Percentiles rank a stretch among this genome's conserved stretches.
Evolutionary conservation across 2,888 invertebrate species (phyloP).

Genomic region (Labia minor): DNA sequence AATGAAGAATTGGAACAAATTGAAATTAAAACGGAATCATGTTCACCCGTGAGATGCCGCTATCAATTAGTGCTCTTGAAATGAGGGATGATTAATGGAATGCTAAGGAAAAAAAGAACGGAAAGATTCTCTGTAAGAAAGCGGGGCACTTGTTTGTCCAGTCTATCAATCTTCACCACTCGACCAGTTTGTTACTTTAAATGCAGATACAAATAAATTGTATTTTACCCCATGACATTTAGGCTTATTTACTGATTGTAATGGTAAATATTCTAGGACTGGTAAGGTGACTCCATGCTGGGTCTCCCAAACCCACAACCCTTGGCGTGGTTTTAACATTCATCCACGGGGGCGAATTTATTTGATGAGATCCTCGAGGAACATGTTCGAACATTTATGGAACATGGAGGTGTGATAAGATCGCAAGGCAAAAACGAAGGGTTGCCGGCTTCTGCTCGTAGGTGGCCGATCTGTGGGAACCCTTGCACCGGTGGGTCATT

Average conservation of each 20-base stretch:
- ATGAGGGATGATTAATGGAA: slow-evolving; percentile 13
- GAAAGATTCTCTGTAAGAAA: background rate
- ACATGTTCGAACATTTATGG: background rate
- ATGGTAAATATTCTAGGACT: background rate
- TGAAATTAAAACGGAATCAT: too few relatives aligned
- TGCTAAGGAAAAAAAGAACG: background rate
- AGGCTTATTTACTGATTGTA: slow-evolving; percentile 4
- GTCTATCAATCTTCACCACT: slow-evolving; percentile 13
- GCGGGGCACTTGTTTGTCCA: background rate
- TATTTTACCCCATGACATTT: background rate
- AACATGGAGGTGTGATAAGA: background rate
- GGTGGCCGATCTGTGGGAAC: background rate
- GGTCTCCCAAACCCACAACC: background rate
- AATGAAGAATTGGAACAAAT: too few relatives aligned
- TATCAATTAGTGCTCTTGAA: background rate
- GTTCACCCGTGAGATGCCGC: too few relatives aligned
- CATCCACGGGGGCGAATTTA: background rate
- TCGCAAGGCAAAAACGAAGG: background rate
- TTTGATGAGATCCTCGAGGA: background rate
- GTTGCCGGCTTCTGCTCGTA: slow-evolving; percentile 2
- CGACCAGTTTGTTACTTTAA: background rate
- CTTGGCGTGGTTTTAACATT: background rate
- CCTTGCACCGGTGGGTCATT: background rate
- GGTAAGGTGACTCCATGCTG: background rate
- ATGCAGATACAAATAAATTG: background rate